Evolutionary conservation across 1,140 invertebrate species (phyloP).

Genomic region (Heliconius melpomene): DNA sequence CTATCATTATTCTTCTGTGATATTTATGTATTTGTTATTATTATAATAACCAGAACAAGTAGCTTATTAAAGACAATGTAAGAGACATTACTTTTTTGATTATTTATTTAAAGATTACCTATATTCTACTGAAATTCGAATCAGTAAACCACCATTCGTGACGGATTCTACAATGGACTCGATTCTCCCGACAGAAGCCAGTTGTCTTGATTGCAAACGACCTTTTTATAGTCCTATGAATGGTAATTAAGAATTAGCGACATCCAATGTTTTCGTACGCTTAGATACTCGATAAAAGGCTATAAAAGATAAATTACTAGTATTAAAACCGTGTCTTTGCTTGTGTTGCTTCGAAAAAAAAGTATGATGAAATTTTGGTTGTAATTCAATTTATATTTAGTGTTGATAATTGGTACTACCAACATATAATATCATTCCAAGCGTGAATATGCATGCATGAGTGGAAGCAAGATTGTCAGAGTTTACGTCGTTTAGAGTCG

Average conservation of each 20-base stretch:
- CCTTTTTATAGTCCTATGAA: slow-evolving; percentile 51
- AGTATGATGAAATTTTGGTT: background rate
- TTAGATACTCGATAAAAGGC: slow-evolving; percentile 1
- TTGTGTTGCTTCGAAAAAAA: background rate
- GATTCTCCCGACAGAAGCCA: slow-evolving; percentile 24
- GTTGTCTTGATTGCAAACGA: slow-evolving; percentile 43
- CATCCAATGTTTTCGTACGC: slow-evolving; percentile 25
- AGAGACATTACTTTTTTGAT: no score
- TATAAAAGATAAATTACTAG: background rate
- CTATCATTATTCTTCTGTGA: no score
- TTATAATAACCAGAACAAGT: no score
- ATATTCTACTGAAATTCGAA: no score
- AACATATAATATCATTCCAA: no score
- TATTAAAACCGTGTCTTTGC: background rate
- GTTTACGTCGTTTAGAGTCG: no score
- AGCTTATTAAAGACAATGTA: no score
- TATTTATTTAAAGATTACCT: no score
- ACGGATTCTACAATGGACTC: slow-evolving; percentile 4
- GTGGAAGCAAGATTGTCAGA: no score
- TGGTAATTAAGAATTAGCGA: slow-evolving; percentile 47
- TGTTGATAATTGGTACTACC: background rate
- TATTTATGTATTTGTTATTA: no score
- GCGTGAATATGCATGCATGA: no score
- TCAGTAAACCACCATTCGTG: background rate
- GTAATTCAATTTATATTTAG: background rate